Conservation (phyloP, 1,140 invertebrate species). For the Drosophila punjabiensis region DNA sequence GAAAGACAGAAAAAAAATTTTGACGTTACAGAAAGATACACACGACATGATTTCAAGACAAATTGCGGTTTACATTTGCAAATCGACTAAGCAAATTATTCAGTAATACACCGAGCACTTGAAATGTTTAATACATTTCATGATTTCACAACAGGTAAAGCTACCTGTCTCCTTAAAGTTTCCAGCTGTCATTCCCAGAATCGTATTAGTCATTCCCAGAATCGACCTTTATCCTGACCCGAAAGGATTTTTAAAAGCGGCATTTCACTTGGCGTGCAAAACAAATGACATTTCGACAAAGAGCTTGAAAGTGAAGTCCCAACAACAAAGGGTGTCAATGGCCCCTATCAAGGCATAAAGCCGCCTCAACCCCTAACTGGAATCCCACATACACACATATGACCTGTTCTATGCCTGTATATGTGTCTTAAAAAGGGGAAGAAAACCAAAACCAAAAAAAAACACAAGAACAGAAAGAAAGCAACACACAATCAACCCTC, state of each 20-base stretch:
- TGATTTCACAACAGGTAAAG: constrained; percentile 2
- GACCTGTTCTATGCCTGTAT: constrained; percentile 30
- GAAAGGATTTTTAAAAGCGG: constrained; percentile 20
- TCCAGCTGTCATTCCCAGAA: background rate
- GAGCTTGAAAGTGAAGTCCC: constrained; percentile 35
- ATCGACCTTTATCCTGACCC: constrained; percentile 12
- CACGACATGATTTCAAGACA: constrained; percentile 41
- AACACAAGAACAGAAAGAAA: background rate
- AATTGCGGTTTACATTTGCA: constrained; percentile 27
- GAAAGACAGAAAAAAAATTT: constrained; percentile 10
- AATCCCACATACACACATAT: constrained; percentile 17
- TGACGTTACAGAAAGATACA: constrained; percentile 38
- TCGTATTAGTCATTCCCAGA: constrained; percentile 2
- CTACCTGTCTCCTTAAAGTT: background rate
- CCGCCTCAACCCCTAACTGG: constrained; percentile 18
- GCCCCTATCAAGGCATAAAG: constrained; percentile 46
- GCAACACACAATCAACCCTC: constrained; percentile 60
- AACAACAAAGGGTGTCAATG: constrained; percentile 53
- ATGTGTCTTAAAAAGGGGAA: constrained; percentile 23
- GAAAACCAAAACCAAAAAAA: constrained; percentile 2
- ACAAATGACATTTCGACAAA: constrained; percentile 38
- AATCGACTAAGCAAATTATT: constrained; percentile 30
- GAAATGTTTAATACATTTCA: background rate
- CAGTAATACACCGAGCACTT: background rate
- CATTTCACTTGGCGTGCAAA: constrained; percentile 10